Percentiles rank a stretch among this genome's conserved stretches.
These are phyloP conservation scores for Augochlora pura DNA, from an alignment of 1,140 invertebrate genomes.

Conservation along the genomic window DNA sequence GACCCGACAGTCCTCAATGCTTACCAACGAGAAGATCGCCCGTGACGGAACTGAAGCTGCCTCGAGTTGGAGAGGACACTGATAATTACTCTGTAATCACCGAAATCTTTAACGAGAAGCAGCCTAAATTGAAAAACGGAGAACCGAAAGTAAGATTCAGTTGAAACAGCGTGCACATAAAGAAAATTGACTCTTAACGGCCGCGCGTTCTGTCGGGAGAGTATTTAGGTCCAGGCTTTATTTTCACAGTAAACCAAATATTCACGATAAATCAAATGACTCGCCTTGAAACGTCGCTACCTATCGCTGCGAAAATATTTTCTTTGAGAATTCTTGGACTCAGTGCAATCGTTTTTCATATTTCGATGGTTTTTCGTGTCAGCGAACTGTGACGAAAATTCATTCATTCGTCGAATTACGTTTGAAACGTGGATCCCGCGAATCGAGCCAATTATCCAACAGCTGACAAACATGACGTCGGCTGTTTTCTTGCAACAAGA, in stretches of 20 bases:
- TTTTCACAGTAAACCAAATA: conserved; percentile 11
- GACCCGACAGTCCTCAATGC: neutral
- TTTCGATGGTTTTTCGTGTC: too few species aligned
- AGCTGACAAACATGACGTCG: too few species aligned
- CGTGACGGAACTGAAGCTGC: neutral
- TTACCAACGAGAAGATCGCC: neutral
- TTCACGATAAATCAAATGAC: neutral
- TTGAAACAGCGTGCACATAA: neutral
- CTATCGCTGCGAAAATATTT: conserved; percentile 19
- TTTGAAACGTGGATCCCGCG: too few species aligned
- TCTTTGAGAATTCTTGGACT: neutral
- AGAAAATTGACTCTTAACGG: conserved; percentile 32
- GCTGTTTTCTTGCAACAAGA: too few species aligned
- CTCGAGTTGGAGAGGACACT: neutral
- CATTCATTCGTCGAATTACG: too few species aligned
- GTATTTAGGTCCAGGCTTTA: conserved; percentile 9
- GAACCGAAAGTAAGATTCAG: conserved; percentile 7
- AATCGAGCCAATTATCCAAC: too few species aligned
- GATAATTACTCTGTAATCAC: neutral
- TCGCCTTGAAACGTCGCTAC: conserved; percentile 6
- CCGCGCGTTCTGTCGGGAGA: neutral
- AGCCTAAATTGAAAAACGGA: neutral
- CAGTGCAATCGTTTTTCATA: too few species aligned
- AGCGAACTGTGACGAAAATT: too few species aligned
- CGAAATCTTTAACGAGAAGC: neutral